Evolutionary conservation across 2,113 vertebrate genomes (phyloP), one percentile per base, ranked within the genome.

Genomic region (Eulemur rufifrons): DNA sequence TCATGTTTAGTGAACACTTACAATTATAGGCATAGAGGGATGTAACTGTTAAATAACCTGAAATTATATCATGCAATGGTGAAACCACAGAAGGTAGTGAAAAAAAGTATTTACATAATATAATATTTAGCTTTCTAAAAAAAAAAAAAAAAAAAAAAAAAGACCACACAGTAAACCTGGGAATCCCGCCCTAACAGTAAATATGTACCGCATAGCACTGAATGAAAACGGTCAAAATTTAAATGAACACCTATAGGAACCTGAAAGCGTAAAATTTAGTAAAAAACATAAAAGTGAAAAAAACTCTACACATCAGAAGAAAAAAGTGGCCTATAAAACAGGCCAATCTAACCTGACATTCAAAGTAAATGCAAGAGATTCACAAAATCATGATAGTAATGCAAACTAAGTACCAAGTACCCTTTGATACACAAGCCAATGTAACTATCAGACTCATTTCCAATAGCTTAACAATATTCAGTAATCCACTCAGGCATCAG

Each of bases 321-420:
- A 98, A 98, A 94, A 97, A 97, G 97, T 96, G 92, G 98, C 98
- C 99, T 99, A 98, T 99, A 99, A 99, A 99, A 99, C 98, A 98
- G 99, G 98, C 99, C 98, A 95, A 97, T 98, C 97, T 97, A 98
- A 98, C 91, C 98, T 99, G 98, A 98, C 95, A 98, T 98, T 98
- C 98, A 99, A 98, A 99, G 98, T 98, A 99, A 98, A 98, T 98
- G 98, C 98, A 98, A 98, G 98, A 99, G 98, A 97, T 98, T 99
- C 98, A 99, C 98, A 98, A 97, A 99, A 99, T 97, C 98, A 98
- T 98, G 98, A 98, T 91, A 97, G 98, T 97, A 98, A 99, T 97
- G 98, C 94, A 98, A 97, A 97, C 96, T 97, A 98, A 97, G 98
- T 99, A 98, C 98, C 98, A 98, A 99, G 98, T 99, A 98, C 98